Base-by-base conservation (phyloP, 2,797 vertebrate species). In the Urophycis tenuis region DNA sequence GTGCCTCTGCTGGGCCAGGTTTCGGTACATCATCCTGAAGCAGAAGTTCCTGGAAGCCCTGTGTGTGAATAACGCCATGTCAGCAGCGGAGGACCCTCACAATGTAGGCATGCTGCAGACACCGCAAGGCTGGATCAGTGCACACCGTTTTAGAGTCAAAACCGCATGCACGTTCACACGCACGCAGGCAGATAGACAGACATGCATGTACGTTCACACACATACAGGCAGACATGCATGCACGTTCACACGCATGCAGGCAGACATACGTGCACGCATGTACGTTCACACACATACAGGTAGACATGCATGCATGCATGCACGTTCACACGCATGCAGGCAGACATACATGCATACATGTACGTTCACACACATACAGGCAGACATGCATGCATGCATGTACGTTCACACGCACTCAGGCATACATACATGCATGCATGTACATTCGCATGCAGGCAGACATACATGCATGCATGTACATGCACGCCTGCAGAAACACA, bases 21-120 rank as follows among this genome's bases (percentile, higher is more conserved):
- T 99, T 89, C 96, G 95, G 67, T 99, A 97, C 88, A 96, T 98
- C 83, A 92, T 99, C 81, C 90, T 97, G 89, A 97, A 96, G 88
- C 97, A 99, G 92, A 98, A 96, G 86, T 99, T 98, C 89, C 91
- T 99, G 85, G 97, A 99, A 91, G 96, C 96, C 69, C 92, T 99
- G 30, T 99, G 95, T 91, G 96, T 99, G 81, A 99, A 98, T 89
- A 99, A 99, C 32, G 96, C 96, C 0, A 95, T 99, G 93, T 97
- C 97, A 85, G 95, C 96, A 30, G 93, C 94, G 71, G 95, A 97
- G 85, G 95, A 99, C 77, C 95, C 95, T 83, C 95, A 96, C 75
- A 96, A 96, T 78, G 97, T 99, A 95, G 88, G 95, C 87, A 78
- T 15, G 30, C 31, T 22, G 29, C n/a, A 4, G 11, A 31, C 29